Evolutionary conservation across 2,113 vertebrate species (phyloP), one percentile per base, ranked within the genome.

Genomic region (Nyctereutes procyonoides): DNA sequence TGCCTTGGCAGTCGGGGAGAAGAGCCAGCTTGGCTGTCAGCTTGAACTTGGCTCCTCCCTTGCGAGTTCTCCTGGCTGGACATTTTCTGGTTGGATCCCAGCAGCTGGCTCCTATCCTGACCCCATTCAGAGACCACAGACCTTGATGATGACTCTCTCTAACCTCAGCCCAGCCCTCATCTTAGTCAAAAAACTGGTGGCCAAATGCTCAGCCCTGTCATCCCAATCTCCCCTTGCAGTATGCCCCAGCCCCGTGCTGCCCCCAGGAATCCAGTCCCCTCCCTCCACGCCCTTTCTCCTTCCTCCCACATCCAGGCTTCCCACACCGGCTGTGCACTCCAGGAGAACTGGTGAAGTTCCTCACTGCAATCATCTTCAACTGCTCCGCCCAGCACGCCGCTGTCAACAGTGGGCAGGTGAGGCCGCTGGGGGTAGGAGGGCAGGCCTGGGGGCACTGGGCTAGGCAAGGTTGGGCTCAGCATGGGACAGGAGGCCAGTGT

Each of bases 351-450:
- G 97, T 97, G 53, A 99, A 98, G 95, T 99, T 99, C 56, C 95
- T 99, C 88, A 99, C 99, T 19, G 99, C 99, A 98, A 88, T 99
- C 94, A 98, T 99, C 89, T 99, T 98, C 96, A 98, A 97, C 94
- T 98, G 98, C 56, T 99, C 99, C 0, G 99, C 99, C 20, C 98
- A 99, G 51, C 99, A 99, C 0, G 96, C 99, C 0, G 99, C 99
- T 0, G 98, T 99, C 51, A 99, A 99, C 96, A 99, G 99, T 88
- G 99, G 99, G 12, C 99, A 99, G 99, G 99, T 99, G 53, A 97
- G 97, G 35, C 28, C 17, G 24, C 58, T 22, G 81, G 35, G 69
- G 77, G 32, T 7, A 35, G 56, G 81, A 32, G 69, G 77, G 32
- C 9, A 35, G 56, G 55, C 48, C 58, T 24, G 55, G 22, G 92